Evolutionary conservation across 2,888 invertebrate genomes (phyloP).

Genomic region (Congeria kusceri): DNA sequence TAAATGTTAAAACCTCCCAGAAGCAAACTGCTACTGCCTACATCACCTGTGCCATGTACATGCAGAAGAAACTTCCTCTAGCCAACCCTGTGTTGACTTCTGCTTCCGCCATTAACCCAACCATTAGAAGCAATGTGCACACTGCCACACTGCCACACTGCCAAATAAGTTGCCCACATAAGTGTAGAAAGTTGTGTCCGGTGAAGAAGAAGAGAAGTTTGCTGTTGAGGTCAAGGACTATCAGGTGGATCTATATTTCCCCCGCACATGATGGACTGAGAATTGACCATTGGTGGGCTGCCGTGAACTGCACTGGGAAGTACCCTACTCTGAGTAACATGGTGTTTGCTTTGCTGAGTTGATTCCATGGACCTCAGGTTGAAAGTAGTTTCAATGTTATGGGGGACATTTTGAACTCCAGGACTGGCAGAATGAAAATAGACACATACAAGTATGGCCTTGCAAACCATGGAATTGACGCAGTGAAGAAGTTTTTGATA

Average conservation of each 20-base stretch:
- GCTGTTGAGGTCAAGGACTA: constrained; percentile 41
- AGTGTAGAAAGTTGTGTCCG: constrained; percentile 23
- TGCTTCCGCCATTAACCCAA: constrained; percentile 54
- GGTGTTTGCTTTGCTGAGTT: constrained; percentile 29
- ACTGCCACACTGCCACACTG: constrained; percentile 19
- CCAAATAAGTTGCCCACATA: too few species aligned
- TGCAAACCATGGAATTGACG: constrained; percentile 5
- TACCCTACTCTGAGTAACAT: constrained; percentile 39
- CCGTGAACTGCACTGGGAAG: background rate
- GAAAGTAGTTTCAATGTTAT: constrained; percentile 63
- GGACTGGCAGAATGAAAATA: constrained; percentile 33
- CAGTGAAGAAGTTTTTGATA: background rate
- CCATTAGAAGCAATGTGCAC: constrained; percentile 27
- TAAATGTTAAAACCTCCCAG: background rate
- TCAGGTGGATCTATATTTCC: constrained; percentile 28
- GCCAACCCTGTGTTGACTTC: constrained; percentile 40
- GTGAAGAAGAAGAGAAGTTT: constrained; percentile 37
- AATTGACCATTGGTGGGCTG: constrained; percentile 40
- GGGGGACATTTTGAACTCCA: constrained; percentile 53
- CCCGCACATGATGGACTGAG: background rate
- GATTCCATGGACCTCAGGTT: constrained; percentile 66
- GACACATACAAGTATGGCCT: constrained; percentile 51
- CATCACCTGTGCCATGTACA: constrained; percentile 28
- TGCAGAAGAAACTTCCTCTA: constrained; percentile 61
- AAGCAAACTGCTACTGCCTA: constrained; percentile 35